phyloP scores from a whole-genome alignment of 1,140 invertebrate genomes.

The Probaryconus sp. region DNA sequence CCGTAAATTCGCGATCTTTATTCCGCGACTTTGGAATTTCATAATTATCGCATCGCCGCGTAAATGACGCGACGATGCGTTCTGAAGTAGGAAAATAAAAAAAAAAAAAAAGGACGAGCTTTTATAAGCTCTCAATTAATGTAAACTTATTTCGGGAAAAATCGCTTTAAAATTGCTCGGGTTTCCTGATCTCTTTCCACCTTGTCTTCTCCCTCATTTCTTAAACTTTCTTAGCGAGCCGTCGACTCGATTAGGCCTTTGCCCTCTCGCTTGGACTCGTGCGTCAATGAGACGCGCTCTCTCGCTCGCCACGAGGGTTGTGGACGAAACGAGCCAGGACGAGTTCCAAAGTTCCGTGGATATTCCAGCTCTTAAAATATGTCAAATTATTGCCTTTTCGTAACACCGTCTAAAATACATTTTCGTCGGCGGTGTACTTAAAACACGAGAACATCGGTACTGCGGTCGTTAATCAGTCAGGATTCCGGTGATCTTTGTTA shows the following conservation, averaged over 20 bases:
- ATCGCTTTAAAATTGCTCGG: slow-evolving; percentile 72
- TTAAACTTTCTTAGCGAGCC: slow-evolving; percentile 54
- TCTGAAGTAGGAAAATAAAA: neutral
- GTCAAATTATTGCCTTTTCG: slow-evolving; percentile 74
- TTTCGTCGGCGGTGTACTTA: slow-evolving; percentile 68
- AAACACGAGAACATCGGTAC: slow-evolving; percentile 59
- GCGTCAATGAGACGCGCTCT: slow-evolving; percentile 13
- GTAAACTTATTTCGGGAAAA: slow-evolving; percentile 70
- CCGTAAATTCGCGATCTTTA: slow-evolving; percentile 70
- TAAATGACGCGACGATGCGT: no score
- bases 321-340: slow-evolving; percentile 36
- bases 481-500: neutral
- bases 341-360: slow-evolving; percentile 71
- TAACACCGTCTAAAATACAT: slow-evolving; percentile 67
- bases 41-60: slow-evolving; percentile 33
- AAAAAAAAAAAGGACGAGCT: slow-evolving; percentile 38
- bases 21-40: neutral
- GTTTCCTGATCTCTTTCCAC: slow-evolving; percentile 54
- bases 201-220: slow-evolving; percentile 48
- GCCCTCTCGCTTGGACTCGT: slow-evolving; percentile 21
- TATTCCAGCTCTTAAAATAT: slow-evolving; percentile 76
- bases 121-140: slow-evolving; percentile 69
- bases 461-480: neutral
- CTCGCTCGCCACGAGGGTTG: slow-evolving; percentile 32
- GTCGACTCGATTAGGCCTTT: slow-evolving; percentile 45